Percentiles rank a stretch among this genome's conserved stretches.
phyloP scores from a whole-genome alignment of 2,797 vertebrate species.

The Enteromius trimaculatus region DNA sequence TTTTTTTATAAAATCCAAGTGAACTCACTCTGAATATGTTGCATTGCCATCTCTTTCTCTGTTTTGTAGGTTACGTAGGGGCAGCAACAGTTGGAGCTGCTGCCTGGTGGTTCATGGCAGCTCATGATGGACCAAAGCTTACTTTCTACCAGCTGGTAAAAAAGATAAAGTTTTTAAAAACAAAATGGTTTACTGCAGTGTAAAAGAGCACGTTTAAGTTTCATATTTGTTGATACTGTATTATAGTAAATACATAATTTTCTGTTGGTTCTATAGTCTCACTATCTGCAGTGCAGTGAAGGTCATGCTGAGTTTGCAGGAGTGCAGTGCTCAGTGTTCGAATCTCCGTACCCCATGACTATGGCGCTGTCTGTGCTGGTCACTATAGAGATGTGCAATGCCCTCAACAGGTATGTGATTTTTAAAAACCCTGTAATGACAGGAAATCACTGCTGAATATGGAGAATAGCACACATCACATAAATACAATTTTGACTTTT shows the following conservation, averaged over 20 bases:
- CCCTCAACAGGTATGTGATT: conserved; percentile 78
- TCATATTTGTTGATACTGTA: background rate
- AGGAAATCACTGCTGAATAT: background rate
- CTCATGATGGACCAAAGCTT: conserved; percentile 79
- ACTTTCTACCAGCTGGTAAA: conserved; percentile 76
- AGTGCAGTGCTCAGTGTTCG: conserved; percentile 82
- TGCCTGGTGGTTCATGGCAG: conserved; percentile 85
- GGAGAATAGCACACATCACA: background rate
- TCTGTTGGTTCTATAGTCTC: conserved; percentile 68
- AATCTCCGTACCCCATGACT: conserved; percentile 83
- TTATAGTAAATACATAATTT: background rate
- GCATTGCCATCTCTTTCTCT: background rate
- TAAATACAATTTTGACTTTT: background rate
- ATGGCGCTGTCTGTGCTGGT: conserved; percentile 84
- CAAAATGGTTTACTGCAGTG: background rate
- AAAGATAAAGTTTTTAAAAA: background rate
- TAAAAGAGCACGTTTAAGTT: background rate
- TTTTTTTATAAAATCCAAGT: background rate
- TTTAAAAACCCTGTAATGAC: background rate
- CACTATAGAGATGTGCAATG: conserved; percentile 85
- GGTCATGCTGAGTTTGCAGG: conserved; percentile 78
- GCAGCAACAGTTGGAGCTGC: conserved; percentile 82
- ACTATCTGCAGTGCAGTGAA: conserved; percentile 81
- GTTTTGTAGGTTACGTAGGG: conserved; percentile 75
- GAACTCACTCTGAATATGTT: background rate